Base-by-base conservation (phyloP, 2,888 invertebrate genomes). In the Athalia rosae region DNA sequence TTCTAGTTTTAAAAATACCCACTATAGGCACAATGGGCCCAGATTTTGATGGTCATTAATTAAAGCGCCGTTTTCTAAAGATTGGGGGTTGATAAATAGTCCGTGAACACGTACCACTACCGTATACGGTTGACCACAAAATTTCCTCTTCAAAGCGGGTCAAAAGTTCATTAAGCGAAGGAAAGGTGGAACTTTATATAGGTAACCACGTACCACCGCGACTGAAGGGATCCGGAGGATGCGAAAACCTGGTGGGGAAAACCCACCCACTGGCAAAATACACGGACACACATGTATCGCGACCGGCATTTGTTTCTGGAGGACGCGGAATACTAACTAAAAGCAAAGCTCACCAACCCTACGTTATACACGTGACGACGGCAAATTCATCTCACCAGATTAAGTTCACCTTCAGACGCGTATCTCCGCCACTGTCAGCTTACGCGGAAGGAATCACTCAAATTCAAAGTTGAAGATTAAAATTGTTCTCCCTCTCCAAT, bases 81-180 rank as follows among this genome's bases (percentile, higher is more conserved):
- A 7, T 47, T 47, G 8, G 13, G 7, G 47, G 47, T 64, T 64
- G 47, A 64, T 47, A 45, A 64, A 64, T 64, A 15, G 47, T 13
- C 13, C 47, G 64, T 64, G 64, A 45, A 64, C 47, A 45, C 47
- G 64, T 47, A 64, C 64, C 64, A 47, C 13, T 28, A 28, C 28
- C 28, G 28, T 4, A 4, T 47, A 13, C 4, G 45, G 13, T 47
- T 45, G 47, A 64, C 64, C 64, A 45, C 64, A n/a, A 64, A 64
- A 47, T 64, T 47, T n/a, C 64, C 64, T 47, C 47, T 47, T 47
- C 64, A 9, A 64, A 64, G 47, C 28, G 64, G 64, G 64, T 64
- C 64, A 64, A 64, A 47, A 64, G 64, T 64, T 64, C 64, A 47
- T 64, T 64, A 64, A 15, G 64, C 64, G 47, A 6, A 13, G 45